These are phyloP conservation scores for Mesopsocus fuscifrons DNA, from an alignment of 2,888 invertebrate species.

Conservation along the genomic window DNA sequence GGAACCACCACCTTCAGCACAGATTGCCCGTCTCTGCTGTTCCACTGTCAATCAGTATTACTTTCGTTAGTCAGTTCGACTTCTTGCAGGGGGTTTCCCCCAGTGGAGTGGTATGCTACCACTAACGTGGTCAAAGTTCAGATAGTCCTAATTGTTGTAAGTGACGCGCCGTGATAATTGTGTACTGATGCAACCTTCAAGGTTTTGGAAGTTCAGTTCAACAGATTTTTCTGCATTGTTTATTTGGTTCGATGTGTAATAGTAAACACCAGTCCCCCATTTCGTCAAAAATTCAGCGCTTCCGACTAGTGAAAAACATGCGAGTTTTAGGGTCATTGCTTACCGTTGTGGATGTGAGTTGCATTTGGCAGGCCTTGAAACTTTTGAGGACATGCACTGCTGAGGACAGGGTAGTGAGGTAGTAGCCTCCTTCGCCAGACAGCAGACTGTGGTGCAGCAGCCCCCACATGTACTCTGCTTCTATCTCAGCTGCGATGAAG, in stretches of 20 bases:
- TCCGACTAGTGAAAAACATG: too few species aligned
- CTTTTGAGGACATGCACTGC: conserved; percentile 79
- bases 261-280: neutral
- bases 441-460: conserved; percentile 76
- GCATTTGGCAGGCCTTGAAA: conserved; percentile 24
- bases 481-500: conserved; percentile 81
- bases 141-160: too few species aligned
- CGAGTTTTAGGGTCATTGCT: too few species aligned
- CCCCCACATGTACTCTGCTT: conserved; percentile 89
- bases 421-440: conserved; percentile 87
- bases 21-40: conserved; percentile 37
- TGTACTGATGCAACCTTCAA: too few species aligned
- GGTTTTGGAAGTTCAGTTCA: too few species aligned
- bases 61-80: too few species aligned
- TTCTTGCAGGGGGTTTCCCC: too few species aligned
- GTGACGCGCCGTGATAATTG: too few species aligned
- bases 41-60: conserved; percentile 20
- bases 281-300: too few species aligned
- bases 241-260: conserved; percentile 22
- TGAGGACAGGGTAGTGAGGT: conserved; percentile 80
- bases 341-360: conserved; percentile 19
- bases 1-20: conserved; percentile 84
- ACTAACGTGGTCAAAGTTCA: conserved; percentile 24
- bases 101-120: too few species aligned
- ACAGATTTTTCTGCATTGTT: too few species aligned